Conservation (phyloP, 2,797 vertebrate genomes). For the Mus caroli region DNA sequence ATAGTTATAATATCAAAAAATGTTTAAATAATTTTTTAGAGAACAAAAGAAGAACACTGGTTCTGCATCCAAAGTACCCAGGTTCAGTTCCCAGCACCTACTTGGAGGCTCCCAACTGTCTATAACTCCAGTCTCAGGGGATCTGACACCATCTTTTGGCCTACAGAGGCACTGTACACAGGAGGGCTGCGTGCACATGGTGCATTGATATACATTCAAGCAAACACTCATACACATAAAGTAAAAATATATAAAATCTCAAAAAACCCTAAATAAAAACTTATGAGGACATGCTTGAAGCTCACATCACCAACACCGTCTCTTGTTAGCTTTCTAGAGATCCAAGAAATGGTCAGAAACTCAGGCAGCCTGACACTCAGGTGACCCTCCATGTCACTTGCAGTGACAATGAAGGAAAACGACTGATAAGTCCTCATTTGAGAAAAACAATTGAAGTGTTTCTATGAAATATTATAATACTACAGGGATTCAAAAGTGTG, state of each 20-base stretch:
- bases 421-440: constrained; percentile 6
- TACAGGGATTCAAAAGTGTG: background rate
- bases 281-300: background rate
- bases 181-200: too few species aligned
- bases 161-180: background rate
- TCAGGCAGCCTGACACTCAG: background rate
- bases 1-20: background rate
- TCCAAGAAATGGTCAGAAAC: constrained; percentile 55
- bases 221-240: background rate
- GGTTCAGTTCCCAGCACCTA: background rate
- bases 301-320: background rate
- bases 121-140: background rate
- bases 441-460: constrained; percentile 39
- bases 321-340: constrained; percentile 12
- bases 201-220: too few species aligned
- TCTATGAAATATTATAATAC: background rate
- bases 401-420: background rate
- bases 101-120: background rate
- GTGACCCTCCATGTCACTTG: background rate
- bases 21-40: background rate
- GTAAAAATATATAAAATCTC: constrained; percentile 18
- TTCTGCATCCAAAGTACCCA: background rate
- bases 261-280: constrained; percentile 6
- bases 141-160: background rate
- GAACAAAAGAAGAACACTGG: background rate